These are phyloP conservation scores for Bombus cullumanus DNA, from an alignment of 1,140 invertebrate species.

Conservation along the genomic window DNA sequence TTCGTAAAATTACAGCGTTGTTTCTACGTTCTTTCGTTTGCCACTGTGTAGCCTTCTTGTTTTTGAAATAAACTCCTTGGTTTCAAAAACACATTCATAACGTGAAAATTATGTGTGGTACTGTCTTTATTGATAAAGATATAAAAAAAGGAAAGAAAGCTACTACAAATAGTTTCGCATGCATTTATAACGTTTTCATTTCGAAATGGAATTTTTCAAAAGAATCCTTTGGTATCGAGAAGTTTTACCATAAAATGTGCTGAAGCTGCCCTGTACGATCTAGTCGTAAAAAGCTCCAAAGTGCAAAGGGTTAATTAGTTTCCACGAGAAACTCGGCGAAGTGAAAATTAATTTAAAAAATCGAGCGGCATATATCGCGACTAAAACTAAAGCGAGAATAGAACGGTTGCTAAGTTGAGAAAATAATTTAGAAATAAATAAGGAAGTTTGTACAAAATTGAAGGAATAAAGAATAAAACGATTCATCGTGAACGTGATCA, in stretches of 20 bases:
- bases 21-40: too few relatives aligned
- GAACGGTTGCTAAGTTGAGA: neutral
- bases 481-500: neutral
- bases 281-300: neutral
- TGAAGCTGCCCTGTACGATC: neutral
- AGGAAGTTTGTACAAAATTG: neutral
- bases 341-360: neutral
- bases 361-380: too few relatives aligned
- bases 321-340: neutral
- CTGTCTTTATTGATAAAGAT: too few relatives aligned
- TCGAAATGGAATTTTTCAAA: neutral
- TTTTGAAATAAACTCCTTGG: too few relatives aligned
- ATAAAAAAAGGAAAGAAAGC: too few relatives aligned
- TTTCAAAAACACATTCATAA: too few relatives aligned
- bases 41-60: too few relatives aligned
- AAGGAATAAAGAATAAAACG: neutral
- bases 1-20: too few relatives aligned
- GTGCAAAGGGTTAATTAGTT: neutral
- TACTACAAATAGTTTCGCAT: too few relatives aligned
- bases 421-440: neutral
- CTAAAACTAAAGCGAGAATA: neutral
- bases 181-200: too few relatives aligned
- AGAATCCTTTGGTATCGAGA: neutral
- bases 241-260: neutral
- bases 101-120: too few relatives aligned